These are phyloP conservation scores for Trypoxylon attenuatum DNA, from an alignment of 2,888 invertebrate species.

Conservation along the genomic window DNA sequence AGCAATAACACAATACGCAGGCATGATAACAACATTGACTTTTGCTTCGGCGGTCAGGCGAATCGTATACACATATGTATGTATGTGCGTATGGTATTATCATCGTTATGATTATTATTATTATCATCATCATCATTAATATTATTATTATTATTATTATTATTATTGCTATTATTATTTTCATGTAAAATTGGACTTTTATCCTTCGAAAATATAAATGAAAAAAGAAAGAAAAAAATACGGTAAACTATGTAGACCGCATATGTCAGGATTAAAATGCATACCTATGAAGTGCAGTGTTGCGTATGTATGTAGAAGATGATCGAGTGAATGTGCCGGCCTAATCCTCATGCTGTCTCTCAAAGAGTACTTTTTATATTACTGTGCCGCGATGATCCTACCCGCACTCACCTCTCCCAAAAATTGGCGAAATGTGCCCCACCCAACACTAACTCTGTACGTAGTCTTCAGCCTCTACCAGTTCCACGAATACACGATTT, in stretches of 20 bases:
- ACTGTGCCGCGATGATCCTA: conserved; percentile 68
- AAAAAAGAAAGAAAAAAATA: conserved; percentile 11
- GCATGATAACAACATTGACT: conserved; percentile 19
- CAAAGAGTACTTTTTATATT: conserved; percentile 74
- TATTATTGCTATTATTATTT: too few species aligned
- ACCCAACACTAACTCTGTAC: conserved; percentile 52
- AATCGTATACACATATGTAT: too few species aligned
- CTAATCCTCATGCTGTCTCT: conserved; percentile 72
- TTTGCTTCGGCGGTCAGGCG: conserved; percentile 26
- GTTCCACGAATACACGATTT: conserved; percentile 63
- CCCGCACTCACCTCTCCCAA: conserved; percentile 50
- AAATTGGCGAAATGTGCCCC: conserved; percentile 48
- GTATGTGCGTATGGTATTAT: too few species aligned
- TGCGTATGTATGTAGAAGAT: conserved; percentile 31
- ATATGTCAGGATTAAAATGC: conserved; percentile 41
- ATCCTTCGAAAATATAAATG: conserved; percentile 16
- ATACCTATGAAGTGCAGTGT: conserved; percentile 60
- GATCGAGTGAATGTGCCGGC: conserved; percentile 63
- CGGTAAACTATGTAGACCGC: neutral
- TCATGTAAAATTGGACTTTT: too few species aligned
- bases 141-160: too few species aligned
- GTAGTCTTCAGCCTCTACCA: conserved; percentile 57
- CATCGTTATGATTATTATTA: too few species aligned
- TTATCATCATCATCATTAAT: too few species aligned
- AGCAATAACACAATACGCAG: conserved; percentile 29